Evolutionary conservation across 2,797 vertebrate species (phyloP).

Genomic region (Semaprochilodus insignis): DNA sequence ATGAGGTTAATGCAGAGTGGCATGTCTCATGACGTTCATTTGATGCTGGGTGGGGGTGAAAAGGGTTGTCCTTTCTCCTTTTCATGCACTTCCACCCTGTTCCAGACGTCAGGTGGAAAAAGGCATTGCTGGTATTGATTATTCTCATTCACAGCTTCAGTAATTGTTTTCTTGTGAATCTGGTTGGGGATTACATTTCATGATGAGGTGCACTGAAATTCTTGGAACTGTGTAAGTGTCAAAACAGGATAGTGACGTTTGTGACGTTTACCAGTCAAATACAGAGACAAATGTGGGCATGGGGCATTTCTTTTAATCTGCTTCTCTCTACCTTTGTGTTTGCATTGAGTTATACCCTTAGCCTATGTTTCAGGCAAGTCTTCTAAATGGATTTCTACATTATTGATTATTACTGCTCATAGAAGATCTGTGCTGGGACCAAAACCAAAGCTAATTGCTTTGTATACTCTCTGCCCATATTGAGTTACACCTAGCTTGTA

Average conservation of each 20-base stretch:
- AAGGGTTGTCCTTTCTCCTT: conserved; percentile 39
- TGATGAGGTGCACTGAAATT: neutral
- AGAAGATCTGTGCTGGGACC: neutral
- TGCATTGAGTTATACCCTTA: neutral
- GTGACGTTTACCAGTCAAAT: neutral
- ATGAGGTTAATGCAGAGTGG: conserved; percentile 64
- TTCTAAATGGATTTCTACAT: neutral
- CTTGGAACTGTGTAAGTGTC: neutral
- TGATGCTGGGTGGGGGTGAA: conserved; percentile 51
- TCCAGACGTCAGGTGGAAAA: conserved; percentile 13
- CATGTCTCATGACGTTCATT: conserved; percentile 65
- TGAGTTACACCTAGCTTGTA: neutral
- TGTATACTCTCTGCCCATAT: neutral
- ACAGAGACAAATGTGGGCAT: neutral
- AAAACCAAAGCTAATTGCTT: neutral
- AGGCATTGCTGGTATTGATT: neutral
- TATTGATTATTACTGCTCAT: neutral
- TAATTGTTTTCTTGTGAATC: conserved; percentile 3
- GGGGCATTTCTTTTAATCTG: neutral
- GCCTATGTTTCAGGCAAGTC: neutral
- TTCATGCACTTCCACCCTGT: conserved; percentile 8
- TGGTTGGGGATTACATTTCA: neutral
- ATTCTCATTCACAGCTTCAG: neutral
- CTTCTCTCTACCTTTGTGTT: neutral
- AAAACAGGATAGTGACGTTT: conserved; percentile 6